A percentile compares a stretch with the other conserved stretches of the same genome.
phyloP scores from a whole-genome alignment of 64 coral and sea anemone genomes.

The Catalaphyllia jardinei region DNA sequence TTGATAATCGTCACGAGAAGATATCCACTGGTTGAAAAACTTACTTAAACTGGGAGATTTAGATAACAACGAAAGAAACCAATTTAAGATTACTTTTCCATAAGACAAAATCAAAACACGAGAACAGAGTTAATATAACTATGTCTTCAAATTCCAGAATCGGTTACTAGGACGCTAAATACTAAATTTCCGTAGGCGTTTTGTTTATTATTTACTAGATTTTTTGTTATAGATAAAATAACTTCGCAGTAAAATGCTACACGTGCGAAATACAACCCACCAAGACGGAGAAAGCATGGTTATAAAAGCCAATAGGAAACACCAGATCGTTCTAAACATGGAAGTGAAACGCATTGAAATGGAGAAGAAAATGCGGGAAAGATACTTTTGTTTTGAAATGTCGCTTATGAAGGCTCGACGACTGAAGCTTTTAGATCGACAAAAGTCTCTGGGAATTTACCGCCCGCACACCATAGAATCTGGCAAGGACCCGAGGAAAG shows the following conservation, averaged over 20 bases:
- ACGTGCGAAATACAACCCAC: neutral
- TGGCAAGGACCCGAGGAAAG: slow-evolving; percentile 10
- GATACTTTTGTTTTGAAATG: slow-evolving; percentile 62
- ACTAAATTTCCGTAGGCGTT: no score
- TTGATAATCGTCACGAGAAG: neutral
- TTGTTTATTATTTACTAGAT: no score
- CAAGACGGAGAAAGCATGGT: slow-evolving; percentile 40
- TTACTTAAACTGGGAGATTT: neutral
- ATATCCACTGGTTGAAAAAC: neutral
- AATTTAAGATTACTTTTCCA: no score
- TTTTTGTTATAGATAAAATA: no score
- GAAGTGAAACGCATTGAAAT: slow-evolving; percentile 51
- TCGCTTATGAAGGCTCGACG: slow-evolving; percentile 24
- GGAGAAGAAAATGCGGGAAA: slow-evolving; percentile 68
- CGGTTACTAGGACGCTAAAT: no score
- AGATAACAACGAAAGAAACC: no score
- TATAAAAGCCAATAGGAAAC: slow-evolving; percentile 66
- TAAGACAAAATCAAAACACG: no score
- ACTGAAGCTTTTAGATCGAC: slow-evolving; percentile 30
- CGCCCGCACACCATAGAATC: slow-evolving; percentile 25
- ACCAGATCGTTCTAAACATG: slow-evolving; percentile 55
- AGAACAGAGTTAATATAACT: no score
- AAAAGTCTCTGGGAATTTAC: slow-evolving; percentile 61
- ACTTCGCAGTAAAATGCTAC: slow-evolving; percentile 7
- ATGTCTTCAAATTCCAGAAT: neutral